Percentiles rank a stretch among this genome's conserved stretches.
Conservation (phyloP, 2,797 vertebrate species). For the Lophotriccus pileatus region DNA sequence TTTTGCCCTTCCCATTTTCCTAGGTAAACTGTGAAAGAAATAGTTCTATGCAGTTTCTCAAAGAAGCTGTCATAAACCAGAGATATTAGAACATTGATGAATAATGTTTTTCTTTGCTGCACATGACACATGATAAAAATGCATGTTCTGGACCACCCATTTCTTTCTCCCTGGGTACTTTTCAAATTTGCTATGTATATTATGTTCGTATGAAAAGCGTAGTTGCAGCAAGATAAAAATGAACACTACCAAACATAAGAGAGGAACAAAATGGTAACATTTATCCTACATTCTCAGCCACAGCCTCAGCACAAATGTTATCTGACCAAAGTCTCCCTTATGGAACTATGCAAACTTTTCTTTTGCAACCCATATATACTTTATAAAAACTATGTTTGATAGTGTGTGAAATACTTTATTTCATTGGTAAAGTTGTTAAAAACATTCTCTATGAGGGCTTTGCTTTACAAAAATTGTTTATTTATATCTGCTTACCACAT, state of each 20-base stretch:
- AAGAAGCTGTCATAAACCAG: background rate
- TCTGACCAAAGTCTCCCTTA: background rate
- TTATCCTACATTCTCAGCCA: background rate
- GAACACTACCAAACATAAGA: background rate
- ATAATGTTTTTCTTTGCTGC: background rate
- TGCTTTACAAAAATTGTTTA: background rate
- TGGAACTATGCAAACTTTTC: background rate
- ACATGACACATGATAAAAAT: background rate
- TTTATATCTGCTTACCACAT: fast-evolving
- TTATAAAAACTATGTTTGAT: background rate
- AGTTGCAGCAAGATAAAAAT: background rate
- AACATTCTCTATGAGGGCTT: background rate
- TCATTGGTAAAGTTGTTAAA: background rate
- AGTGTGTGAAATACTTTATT: background rate
- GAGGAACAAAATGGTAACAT: background rate
- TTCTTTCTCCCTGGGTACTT: background rate
- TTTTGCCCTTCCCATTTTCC: background rate
- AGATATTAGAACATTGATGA: background rate
- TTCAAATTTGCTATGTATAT: background rate
- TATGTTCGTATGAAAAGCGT: background rate
- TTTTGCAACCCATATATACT: background rate
- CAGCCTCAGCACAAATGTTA: background rate
- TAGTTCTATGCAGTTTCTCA: background rate
- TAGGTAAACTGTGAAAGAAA: background rate
- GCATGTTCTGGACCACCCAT: background rate